Evolutionary conservation across 2,113 vertebrate genomes (phyloP).

Genomic region (Pygathrix nemaeus): DNA sequence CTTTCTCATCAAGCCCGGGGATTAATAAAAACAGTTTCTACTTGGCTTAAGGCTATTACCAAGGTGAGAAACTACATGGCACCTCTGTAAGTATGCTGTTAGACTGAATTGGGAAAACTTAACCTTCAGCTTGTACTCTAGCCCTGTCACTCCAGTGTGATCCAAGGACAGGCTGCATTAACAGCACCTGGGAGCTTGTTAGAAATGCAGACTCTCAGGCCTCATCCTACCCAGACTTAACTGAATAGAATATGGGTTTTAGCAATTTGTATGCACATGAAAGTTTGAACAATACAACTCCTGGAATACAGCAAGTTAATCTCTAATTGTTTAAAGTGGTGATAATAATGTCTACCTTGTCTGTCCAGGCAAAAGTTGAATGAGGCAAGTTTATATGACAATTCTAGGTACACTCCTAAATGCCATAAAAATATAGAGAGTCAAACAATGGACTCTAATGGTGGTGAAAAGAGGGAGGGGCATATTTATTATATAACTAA

Average conservation of each 20-base stretch:
- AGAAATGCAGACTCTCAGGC: neutral
- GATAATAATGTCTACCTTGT: neutral
- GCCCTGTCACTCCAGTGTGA: neutral
- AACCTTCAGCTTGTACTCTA: neutral
- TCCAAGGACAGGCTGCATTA: rapidly evolving
- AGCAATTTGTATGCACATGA: neutral
- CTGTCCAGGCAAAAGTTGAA: neutral
- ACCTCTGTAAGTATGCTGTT: too few species aligned
- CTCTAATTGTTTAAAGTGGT: neutral
- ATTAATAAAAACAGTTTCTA: neutral
- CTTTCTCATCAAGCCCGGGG: neutral
- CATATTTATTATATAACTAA: neutral
- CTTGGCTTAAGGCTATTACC: neutral
- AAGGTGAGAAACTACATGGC: neutral
- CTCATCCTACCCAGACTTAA: neutral
- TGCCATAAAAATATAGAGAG: neutral
- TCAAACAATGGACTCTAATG: neutral
- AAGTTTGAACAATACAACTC: neutral
- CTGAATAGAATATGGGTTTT: neutral
- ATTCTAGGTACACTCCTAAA: neutral
- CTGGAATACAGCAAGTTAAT: neutral
- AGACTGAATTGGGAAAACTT: neutral
- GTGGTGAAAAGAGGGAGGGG: neutral
- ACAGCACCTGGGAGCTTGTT: neutral
- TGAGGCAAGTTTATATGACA: neutral